phyloP scores from a whole-genome alignment of 2,797 vertebrate species.

The Cirrhinus molitorella region DNA sequence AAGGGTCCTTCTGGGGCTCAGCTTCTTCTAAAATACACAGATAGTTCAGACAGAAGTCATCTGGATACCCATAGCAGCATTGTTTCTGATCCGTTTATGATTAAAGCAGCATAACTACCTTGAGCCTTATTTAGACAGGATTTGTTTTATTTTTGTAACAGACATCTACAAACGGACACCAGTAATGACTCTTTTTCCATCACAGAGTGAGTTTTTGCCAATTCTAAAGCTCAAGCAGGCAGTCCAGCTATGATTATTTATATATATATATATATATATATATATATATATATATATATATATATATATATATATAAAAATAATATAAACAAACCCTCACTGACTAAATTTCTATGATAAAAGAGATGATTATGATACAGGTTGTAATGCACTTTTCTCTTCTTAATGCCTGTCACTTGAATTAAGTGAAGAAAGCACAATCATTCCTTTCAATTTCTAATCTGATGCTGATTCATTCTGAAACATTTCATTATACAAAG shows the following conservation, averaged over 20 bases:
- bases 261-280: no score
- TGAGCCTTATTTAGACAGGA: no score
- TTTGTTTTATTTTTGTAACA: no score
- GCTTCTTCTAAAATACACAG: background rate
- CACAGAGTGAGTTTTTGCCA: background rate
- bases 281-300: no score
- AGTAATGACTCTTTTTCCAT: background rate
- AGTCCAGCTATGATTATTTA: no score
- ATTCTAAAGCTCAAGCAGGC: background rate
- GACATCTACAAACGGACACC: no score
- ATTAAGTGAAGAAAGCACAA: background rate
- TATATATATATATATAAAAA: no score
- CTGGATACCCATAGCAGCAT: background rate
- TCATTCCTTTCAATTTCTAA: background rate
- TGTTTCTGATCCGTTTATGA: background rate
- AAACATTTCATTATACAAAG: background rate
- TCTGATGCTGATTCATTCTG: background rate
- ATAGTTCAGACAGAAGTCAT: background rate
- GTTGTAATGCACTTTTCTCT: background rate
- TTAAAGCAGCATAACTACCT: background rate
- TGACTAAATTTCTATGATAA: background rate
- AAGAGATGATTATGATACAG: no score
- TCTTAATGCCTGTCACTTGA: background rate
- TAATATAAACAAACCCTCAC: background rate
- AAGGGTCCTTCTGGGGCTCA: constrained; percentile 24